A percentile compares a stretch with the other conserved stretches of the same genome.
Evolutionary conservation across 2,113 vertebrate genomes (phyloP).

Genomic region (Varanus salvator): DNA sequence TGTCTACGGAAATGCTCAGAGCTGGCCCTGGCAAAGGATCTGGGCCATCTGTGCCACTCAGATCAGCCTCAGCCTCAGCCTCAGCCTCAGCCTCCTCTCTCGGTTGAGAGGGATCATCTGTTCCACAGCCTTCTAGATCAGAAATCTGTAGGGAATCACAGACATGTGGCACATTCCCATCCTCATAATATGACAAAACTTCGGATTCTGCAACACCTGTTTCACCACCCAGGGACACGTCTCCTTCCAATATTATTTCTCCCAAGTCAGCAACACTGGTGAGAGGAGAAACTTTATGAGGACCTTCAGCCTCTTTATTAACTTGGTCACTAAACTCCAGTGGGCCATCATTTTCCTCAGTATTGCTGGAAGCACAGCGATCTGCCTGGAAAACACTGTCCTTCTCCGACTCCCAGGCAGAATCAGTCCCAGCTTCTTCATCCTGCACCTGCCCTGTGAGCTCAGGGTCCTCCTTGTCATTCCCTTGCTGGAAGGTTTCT

Average conservation of each 20-base stretch:
- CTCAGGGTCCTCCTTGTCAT: fast-evolving
- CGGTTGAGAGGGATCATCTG: background rate
- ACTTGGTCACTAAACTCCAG: background rate
- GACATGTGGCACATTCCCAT: fast-evolving
- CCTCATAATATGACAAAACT: fast-evolving
- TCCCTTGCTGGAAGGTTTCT: background rate
- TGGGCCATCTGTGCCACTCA: fast-evolving
- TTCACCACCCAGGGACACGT: fast-evolving
- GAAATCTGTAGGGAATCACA: fast-evolving
- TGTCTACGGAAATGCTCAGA: fast-evolving
- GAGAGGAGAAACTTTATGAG: constrained; percentile 8
- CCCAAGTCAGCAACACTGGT: constrained; percentile 21
- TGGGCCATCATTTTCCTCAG: background rate
- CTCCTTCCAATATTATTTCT: background rate
- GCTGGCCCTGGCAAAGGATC: background rate
- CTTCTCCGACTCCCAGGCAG: background rate
- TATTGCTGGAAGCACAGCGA: background rate
- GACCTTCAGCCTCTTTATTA: background rate
- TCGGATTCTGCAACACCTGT: background rate
- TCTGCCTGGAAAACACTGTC: background rate
- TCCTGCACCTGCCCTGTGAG: background rate
- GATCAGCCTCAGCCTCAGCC: fast-evolving
- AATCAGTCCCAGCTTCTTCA: background rate
- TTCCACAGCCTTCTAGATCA: fast-evolving
- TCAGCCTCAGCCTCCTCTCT: fast-evolving